Percentiles rank a stretch among this genome's conserved stretches.
phyloP scores from a whole-genome alignment of 2,888 invertebrate genomes.

The Caprella mutica region DNA sequence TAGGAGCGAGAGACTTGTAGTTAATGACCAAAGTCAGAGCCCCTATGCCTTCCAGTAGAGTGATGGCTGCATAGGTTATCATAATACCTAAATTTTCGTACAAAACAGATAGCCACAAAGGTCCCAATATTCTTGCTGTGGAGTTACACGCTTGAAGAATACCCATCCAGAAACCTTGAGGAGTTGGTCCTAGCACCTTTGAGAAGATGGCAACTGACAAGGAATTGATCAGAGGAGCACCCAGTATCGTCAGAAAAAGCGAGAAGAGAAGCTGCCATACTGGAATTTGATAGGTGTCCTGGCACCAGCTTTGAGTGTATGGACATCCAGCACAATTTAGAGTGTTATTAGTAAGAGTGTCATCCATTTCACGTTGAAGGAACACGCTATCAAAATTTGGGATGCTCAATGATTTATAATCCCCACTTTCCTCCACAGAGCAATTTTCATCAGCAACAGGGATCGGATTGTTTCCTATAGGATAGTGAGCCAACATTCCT shows the following conservation, averaged over 20 bases:
- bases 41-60: too few species aligned
- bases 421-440: too few species aligned
- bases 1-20: too few species aligned
- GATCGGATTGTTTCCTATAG: background rate
- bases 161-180: slow-evolving; percentile 79
- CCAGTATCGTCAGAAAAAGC: slow-evolving; percentile 61
- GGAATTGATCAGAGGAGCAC: slow-evolving; percentile 76
- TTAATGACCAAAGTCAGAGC: too few species aligned
- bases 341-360: background rate
- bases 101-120: slow-evolving; percentile 65
- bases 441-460: too few species aligned
- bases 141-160: slow-evolving; percentile 73
- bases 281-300: slow-evolving; percentile 55
- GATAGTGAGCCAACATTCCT: background rate
- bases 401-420: too few species aligned
- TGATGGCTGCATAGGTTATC: too few species aligned
- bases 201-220: slow-evolving; percentile 77
- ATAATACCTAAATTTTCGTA: slow-evolving; percentile 67
- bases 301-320: slow-evolving; percentile 62
- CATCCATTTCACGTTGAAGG: too few species aligned
- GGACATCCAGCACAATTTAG: slow-evolving; percentile 17
- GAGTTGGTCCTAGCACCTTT: slow-evolving; percentile 71
- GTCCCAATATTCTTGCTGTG: slow-evolving; percentile 68
- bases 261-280: slow-evolving; percentile 63
- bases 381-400: too few species aligned